Percentiles rank a stretch among this genome's conserved stretches.
phyloP scores from a whole-genome alignment of 2,797 vertebrate genomes.

The Monodelphis domestica region DNA sequence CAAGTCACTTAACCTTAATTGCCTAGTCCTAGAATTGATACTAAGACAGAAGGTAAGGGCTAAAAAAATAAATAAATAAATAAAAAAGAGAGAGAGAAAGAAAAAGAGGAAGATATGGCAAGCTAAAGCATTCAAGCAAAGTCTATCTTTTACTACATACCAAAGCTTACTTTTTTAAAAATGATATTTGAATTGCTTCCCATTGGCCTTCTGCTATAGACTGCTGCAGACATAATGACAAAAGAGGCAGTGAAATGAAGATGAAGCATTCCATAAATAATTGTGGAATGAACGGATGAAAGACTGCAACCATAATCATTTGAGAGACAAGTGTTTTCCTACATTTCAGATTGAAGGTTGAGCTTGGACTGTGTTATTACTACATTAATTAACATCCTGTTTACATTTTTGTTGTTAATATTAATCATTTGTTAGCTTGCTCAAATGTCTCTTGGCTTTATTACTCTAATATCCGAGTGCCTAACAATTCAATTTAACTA shows the following conservation, averaged over 20 bases:
- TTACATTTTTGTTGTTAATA: background rate
- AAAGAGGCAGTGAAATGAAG: background rate
- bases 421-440: background rate
- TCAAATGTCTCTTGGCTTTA: background rate
- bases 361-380: background rate
- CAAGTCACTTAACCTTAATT: too few relatives aligned
- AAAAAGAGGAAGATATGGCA: too few relatives aligned
- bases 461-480: background rate
- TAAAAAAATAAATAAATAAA: too few relatives aligned
- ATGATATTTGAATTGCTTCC: conserved; percentile 53
- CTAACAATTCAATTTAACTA: background rate
- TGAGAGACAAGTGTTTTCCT: background rate
- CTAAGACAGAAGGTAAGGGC: too few relatives aligned
- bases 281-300: background rate
- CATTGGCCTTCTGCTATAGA: conserved; percentile 49
- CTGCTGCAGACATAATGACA: conserved; percentile 36
- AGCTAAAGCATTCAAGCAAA: conserved; percentile 53
- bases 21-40: too few relatives aligned
- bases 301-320: background rate
- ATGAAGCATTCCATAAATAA: conserved; percentile 7
- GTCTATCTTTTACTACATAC: conserved; percentile 53
- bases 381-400: background rate
- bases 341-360: background rate
- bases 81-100: conserved; percentile 24
- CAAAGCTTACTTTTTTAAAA: conserved; percentile 16